Percentiles rank a stretch among this genome's conserved stretches.
These are phyloP conservation scores for Sylvia borin DNA, from an alignment of 2,797 vertebrate genomes.

Conservation along the genomic window DNA sequence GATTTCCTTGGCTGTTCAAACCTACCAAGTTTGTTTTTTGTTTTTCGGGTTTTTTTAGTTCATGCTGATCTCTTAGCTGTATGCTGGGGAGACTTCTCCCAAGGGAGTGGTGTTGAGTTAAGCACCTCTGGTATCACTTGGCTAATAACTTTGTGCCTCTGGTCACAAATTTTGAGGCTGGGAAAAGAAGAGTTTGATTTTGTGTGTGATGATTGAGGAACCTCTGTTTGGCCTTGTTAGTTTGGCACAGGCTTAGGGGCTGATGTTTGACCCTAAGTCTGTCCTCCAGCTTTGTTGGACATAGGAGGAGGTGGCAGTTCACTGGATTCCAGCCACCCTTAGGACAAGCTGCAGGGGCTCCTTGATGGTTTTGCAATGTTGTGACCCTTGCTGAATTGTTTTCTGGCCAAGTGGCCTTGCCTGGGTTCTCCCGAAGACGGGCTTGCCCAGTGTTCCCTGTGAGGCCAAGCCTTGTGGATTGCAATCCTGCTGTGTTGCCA, in stretches of 20 bases:
- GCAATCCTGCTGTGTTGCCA: not conserved
- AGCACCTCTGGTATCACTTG: not conserved
- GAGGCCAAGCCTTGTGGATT: not conserved
- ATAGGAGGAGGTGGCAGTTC: not conserved
- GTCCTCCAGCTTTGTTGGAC: not conserved
- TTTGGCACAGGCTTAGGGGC: fast-evolving
- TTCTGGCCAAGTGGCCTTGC: not conserved
- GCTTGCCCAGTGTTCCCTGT: not conserved
- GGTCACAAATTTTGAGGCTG: not conserved
- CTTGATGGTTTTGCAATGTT: fast-evolving
- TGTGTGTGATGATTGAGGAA: not conserved
- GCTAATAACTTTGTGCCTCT: not conserved
- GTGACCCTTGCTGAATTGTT: not conserved
- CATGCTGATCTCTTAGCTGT: not conserved
- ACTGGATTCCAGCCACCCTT: not conserved
- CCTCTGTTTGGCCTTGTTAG: not conserved
- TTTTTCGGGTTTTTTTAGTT: not conserved
- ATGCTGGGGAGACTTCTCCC: not conserved
- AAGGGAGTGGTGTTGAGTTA: not conserved
- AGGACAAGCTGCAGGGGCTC: not conserved
- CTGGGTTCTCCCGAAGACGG: not conserved
- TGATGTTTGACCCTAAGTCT: not conserved
- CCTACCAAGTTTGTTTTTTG: not conserved
- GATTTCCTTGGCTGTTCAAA: not conserved
- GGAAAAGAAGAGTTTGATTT: not conserved